These are phyloP conservation scores for Coreius guichenoti DNA, from an alignment of 2,797 vertebrate species.

Conservation along the genomic window DNA sequence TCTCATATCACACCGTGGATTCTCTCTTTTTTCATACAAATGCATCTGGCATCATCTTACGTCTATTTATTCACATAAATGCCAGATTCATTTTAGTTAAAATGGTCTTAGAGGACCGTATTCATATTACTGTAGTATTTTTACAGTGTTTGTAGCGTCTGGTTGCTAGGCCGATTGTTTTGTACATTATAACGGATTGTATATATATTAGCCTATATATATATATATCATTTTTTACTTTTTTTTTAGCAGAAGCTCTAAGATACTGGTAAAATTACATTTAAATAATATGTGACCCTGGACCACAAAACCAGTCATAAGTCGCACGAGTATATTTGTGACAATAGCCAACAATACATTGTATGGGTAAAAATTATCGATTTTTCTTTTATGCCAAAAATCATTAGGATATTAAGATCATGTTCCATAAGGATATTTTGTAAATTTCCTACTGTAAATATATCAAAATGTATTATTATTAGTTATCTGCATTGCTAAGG, in stretches of 20 bases:
- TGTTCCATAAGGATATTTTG: too few relatives aligned
- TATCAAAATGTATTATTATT: too few relatives aligned
- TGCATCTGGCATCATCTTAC: neutral
- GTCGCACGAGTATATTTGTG: too few relatives aligned
- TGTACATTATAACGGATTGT: neutral
- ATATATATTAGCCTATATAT: too few relatives aligned
- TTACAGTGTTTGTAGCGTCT: neutral
- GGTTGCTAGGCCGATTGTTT: neutral
- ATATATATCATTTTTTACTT: too few relatives aligned
- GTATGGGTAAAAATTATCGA: too few relatives aligned
- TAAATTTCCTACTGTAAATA: too few relatives aligned
- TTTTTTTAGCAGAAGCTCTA: neutral
- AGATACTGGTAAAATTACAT: neutral
- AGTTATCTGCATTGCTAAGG: too few relatives aligned
- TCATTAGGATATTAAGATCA: too few relatives aligned
- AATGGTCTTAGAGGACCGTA: neutral
- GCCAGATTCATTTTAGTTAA: neutral
- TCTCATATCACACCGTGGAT: neutral
- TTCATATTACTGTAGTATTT: neutral
- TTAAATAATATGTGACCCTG: neutral
- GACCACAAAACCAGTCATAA: too few relatives aligned
- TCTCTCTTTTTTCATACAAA: constrained; percentile 5
- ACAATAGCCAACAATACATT: too few relatives aligned
- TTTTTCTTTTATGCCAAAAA: too few relatives aligned
- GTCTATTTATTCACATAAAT: neutral